Base-by-base conservation (phyloP, 2,888 invertebrate genomes). In the Amphipoea oculea region DNA sequence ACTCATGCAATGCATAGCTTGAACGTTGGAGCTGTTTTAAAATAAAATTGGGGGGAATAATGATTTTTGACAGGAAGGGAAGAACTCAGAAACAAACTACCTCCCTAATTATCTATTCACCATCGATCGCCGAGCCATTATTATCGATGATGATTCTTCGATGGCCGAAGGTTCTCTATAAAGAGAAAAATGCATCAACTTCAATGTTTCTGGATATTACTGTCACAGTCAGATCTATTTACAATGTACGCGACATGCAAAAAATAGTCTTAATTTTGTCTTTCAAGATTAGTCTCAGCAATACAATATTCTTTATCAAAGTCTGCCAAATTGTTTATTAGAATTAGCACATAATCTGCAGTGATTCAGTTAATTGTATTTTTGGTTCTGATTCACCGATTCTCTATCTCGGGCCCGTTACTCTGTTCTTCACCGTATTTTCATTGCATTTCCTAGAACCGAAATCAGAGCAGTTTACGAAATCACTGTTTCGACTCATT, bases 401-500 rank as follows among this genome's bases (percentile, higher is more conserved):
- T 75, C 23, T 63, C 63, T 83, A 79, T 79, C 78, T 83, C 72
- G 57, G 65, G 76, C 73, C 65, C 48, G 69, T 48, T 73, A 75
- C 42, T 78, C 29, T 71, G 71, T 65, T 81, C 73, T 23, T 74
- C 69, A 63, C 20, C 9, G 78, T 78, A 66, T 74, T 74, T 73
- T 57, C 65, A 87, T 86, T 73, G 51, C 11, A 70, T 79, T 87
- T 87, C 87, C 66, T 45, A 71, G 77, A 81, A 67, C 23, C 51
- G 45, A 77, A 87, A 73, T 79, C 67, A 77, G 81, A 68, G n/a
- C 76, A 68, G 78, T 78, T 85, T 80, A 79, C 78, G 73, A 79
- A 89, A 78, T 73, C 71, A 57, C 79, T 66, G 73, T 83, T 78
- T 72, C 74, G 62, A 48, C 29, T 74, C 23, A 81, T 89, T 89